Conservation (phyloP, 2,888 invertebrate species). For the Noctua pronuba region DNA sequence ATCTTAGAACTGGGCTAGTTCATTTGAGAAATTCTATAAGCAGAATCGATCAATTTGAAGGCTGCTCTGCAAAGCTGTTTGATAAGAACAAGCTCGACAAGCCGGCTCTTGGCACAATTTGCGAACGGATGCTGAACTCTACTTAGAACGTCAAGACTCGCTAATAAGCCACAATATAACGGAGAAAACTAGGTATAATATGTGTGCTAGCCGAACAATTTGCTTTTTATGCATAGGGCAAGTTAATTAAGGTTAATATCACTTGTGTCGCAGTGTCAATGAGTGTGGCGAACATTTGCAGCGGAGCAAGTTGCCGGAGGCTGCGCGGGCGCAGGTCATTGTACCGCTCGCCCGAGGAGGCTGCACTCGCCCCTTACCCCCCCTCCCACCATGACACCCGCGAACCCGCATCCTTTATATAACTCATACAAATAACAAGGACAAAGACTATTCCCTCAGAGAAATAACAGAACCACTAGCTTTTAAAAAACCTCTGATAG, state of each 20-base stretch:
- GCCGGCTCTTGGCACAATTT: slow-evolving; percentile 16
- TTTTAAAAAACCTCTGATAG: slow-evolving; percentile 17
- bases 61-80: background rate
- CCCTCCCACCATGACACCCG: slow-evolving; percentile 69
- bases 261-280: slow-evolving; percentile 71
- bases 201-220: slow-evolving; percentile 47
- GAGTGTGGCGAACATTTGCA: slow-evolving; percentile 80
- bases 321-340: slow-evolving; percentile 84
- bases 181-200: slow-evolving; percentile 51
- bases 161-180: slow-evolving; percentile 45
- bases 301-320: slow-evolving; percentile 78
- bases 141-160: slow-evolving; percentile 12
- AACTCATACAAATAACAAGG: slow-evolving; percentile 66
- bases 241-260: slow-evolving; percentile 74
- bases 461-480: slow-evolving; percentile 3
- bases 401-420: slow-evolving; percentile 76
- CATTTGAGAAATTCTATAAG: background rate
- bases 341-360: slow-evolving; percentile 80
- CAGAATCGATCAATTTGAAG: background rate
- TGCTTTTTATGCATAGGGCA: slow-evolving; percentile 59
- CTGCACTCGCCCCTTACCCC: slow-evolving; percentile 79
- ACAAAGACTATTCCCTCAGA: slow-evolving; percentile 42
- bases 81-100: background rate
- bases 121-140: slow-evolving; percentile 26
- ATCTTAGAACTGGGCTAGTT: background rate